phyloP scores from a whole-genome alignment of 2,888 invertebrate species.

The Orchesella flavescens region DNA sequence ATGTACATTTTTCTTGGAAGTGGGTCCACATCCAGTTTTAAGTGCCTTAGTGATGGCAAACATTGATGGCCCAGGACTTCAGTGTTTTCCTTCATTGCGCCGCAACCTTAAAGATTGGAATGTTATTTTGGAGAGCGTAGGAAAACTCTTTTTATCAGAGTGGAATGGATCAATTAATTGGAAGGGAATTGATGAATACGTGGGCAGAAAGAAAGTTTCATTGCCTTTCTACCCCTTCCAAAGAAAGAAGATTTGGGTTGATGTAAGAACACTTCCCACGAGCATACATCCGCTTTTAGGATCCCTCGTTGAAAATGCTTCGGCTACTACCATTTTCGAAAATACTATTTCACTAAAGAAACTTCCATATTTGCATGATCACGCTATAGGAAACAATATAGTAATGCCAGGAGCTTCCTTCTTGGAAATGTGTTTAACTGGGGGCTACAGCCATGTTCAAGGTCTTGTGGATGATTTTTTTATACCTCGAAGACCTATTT shows the following conservation, averaged over 20 bases:
- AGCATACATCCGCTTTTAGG: conserved; percentile 39
- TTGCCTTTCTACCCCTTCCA: conserved; percentile 35
- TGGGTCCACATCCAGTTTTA: conserved; percentile 47
- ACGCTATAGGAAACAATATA: conserved; percentile 31
- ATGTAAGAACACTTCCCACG: neutral
- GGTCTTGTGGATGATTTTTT: neutral
- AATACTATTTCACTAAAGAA: neutral
- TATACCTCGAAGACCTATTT: conserved; percentile 16
- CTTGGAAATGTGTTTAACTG: conserved; percentile 48
- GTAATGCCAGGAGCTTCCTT: conserved; percentile 51
- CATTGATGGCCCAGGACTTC: neutral
- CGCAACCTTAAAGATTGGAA: conserved; percentile 9
- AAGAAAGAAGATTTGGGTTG: conserved; percentile 27
- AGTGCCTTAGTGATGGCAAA: conserved; percentile 13
- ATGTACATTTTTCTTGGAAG: conserved; percentile 29
- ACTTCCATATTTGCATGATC: conserved; percentile 15
- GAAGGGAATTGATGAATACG: conserved; percentile 12
- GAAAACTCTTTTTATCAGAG: neutral
- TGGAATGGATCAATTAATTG: conserved; percentile 26
- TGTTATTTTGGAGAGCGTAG: neutral
- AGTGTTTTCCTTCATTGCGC: neutral
- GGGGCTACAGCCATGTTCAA: conserved; percentile 10
- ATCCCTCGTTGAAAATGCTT: conserved; percentile 19
- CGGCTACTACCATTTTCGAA: conserved; percentile 27
- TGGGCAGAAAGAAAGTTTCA: neutral